These are phyloP conservation scores for Centropyge bicolor DNA, from an alignment of 2,797 vertebrate genomes.

Conservation along the genomic window DNA sequence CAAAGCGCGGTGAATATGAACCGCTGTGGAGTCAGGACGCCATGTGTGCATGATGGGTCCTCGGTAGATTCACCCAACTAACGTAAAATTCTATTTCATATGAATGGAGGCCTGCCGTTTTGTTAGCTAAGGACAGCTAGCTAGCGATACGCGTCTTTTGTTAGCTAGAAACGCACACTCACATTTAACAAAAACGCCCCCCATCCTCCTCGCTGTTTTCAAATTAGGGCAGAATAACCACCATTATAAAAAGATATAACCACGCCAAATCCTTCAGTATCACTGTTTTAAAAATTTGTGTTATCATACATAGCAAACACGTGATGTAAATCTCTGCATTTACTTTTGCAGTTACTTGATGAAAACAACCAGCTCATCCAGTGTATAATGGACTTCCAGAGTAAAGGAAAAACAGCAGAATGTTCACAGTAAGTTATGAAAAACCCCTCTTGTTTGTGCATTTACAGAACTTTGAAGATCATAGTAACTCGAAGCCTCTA, in stretches of 20 bases:
- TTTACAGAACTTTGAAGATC: neutral
- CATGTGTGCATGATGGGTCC: conserved; percentile 23
- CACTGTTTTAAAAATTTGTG: neutral
- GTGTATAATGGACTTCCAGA: conserved; percentile 99
- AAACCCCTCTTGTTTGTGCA: accelerated
- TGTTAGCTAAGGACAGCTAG: conserved; percentile 77
- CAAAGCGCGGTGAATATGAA: conserved; percentile 82
- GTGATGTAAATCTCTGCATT: conserved; percentile 32
- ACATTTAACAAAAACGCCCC: conserved; percentile 44
- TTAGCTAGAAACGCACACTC: conserved; percentile 77
- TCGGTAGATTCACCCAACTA: neutral
- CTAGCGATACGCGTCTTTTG: conserved; percentile 81
- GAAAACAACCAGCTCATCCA: conserved; percentile 99
- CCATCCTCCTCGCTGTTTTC: conserved; percentile 12
- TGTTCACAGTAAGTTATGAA: conserved; percentile 95
- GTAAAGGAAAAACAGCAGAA: conserved; percentile 98
- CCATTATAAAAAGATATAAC: neutral
- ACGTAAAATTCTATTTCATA: conserved; percentile 20
- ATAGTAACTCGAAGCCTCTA: neutral
- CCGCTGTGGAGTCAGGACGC: conserved; percentile 30
- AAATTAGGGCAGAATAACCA: conserved; percentile 3
- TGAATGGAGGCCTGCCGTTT: conserved; percentile 73
- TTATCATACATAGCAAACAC: neutral
- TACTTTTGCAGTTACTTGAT: conserved; percentile 92
- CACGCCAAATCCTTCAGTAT: accelerated